Base-by-base conservation (phyloP, 2,113 vertebrate species). In the Chelonoidis abingdonii region DNA sequence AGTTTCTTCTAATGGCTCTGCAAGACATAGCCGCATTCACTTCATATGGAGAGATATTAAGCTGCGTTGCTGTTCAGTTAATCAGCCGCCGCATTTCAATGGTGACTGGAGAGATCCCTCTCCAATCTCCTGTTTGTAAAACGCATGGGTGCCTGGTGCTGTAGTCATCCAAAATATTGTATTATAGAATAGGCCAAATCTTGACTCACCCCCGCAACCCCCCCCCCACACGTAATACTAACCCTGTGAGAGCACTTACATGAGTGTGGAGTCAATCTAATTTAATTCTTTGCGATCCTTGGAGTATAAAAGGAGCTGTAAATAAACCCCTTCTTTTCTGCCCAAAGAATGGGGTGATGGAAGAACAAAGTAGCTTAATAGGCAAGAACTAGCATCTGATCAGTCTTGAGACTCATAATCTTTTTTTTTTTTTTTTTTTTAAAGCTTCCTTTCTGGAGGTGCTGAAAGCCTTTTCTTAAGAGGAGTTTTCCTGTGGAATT, bases 41-140 rank as follows among this genome's bases (percentile, higher is more conserved):
- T 78, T 78, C 75, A 25, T 47, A 78, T 6, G 17, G 41, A 0
- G 1, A 78, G 78, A 52, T 47, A 35, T n/a, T 10, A 22, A 38
- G n/a, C 10, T 35, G 27, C 19, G 4, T 72, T 0, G 0, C 50
- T 82, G 21, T 41, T 41, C 14, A 24, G 7, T 38, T 0, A 1
- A 31, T 38, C 7, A 3, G 44, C 41, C 27, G 75, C 41, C 8
- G 25, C 5, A 21, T 72, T 72, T 72, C 65, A 38, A 24, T 78
- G 38, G 25, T 86, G 79, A 44, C 69, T 59, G 19, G 57, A 81
- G 78, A 65, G 27, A 41, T 29, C 3, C 35, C 10, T 75, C 38
- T 5, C 38, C 9, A 29, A 47, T 47, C 24, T 78, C 24, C 13
- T 72, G 10, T 72, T 10, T 72, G 65, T 78, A 78, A 78, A 44